Conservation (phyloP, 1,140 invertebrate species). For the Drosophila repletoides region DNA sequence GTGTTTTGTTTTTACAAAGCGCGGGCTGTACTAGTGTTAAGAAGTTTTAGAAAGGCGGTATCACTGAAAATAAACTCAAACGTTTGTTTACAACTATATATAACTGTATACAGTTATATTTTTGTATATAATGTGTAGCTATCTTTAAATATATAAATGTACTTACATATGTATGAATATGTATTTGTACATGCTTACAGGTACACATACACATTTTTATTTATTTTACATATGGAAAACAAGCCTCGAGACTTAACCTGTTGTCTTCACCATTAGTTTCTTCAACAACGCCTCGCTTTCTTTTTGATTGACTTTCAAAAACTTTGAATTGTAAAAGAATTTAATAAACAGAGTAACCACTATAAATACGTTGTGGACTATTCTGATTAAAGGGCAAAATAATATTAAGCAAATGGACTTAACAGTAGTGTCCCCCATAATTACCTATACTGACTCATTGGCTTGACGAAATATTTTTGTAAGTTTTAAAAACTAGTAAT, state of each 20-base stretch:
- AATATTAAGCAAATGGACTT: too few relatives aligned
- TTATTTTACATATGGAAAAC: too few relatives aligned
- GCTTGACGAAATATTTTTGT: too few relatives aligned
- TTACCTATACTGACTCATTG: too few relatives aligned
- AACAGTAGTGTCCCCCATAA: too few relatives aligned
- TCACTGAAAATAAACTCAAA: conserved; percentile 24
- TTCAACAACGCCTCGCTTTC: neutral
- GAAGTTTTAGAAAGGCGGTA: conserved; percentile 38
- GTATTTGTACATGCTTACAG: neutral
- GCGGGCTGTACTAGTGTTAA: conserved; percentile 29
- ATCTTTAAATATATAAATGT: neutral
- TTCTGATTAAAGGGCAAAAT: too few relatives aligned
- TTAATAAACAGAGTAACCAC: too few relatives aligned
- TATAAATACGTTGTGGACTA: too few relatives aligned
- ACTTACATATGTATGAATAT: neutral
- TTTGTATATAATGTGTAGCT: neutral
- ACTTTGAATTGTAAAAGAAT: neutral
- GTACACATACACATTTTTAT: too few relatives aligned
- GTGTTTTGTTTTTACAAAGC: conserved; percentile 47
- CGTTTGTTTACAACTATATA: neutral
- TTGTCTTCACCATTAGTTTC: neutral
- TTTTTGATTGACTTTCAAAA: neutral
- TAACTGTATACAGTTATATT: neutral
- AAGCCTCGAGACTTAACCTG: neutral
- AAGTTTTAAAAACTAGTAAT: too few relatives aligned